Conservation (phyloP, 2,888 invertebrate species). For the Hirudinaria manillensis region DNA sequence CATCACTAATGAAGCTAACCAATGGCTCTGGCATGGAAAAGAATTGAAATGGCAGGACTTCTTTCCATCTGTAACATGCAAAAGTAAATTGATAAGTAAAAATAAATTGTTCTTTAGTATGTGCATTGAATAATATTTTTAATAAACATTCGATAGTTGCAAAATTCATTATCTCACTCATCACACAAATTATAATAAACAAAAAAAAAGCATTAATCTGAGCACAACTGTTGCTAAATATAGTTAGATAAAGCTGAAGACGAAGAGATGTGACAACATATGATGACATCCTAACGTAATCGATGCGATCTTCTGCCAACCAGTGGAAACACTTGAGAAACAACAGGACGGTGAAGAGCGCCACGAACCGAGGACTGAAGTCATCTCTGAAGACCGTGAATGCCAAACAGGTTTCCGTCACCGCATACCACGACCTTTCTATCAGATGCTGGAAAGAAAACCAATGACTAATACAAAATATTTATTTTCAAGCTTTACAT, state of each 20-base stretch:
- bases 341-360: slow-evolving; percentile 86
- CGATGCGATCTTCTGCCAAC: slow-evolving; percentile 96
- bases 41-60: slow-evolving; percentile 87
- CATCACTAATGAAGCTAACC: slow-evolving; percentile 57
- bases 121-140: not conserved
- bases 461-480: not conserved
- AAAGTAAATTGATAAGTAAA: not conserved
- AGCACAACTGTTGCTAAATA: too few relatives aligned
- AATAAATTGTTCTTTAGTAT: not conserved
- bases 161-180: too few relatives aligned
- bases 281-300: slow-evolving; percentile 83
- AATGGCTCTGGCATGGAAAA: slow-evolving; percentile 86
- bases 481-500: not conserved
- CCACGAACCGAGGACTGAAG: slow-evolving; percentile 90
- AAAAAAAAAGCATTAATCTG: too few relatives aligned
- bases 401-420: slow-evolving; percentile 98
- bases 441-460: slow-evolving; percentile 71
- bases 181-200: too few relatives aligned
- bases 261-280: too few relatives aligned
- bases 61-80: slow-evolving; percentile 80
- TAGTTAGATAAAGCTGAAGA: too few relatives aligned
- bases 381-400: slow-evolving; percentile 98
- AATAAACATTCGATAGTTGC: not conserved
- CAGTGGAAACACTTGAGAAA: slow-evolving; percentile 99
- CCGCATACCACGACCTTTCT: slow-evolving; percentile 94